phyloP scores from a whole-genome alignment of 2,113 vertebrate genomes.

The Dermatemys mawii region DNA sequence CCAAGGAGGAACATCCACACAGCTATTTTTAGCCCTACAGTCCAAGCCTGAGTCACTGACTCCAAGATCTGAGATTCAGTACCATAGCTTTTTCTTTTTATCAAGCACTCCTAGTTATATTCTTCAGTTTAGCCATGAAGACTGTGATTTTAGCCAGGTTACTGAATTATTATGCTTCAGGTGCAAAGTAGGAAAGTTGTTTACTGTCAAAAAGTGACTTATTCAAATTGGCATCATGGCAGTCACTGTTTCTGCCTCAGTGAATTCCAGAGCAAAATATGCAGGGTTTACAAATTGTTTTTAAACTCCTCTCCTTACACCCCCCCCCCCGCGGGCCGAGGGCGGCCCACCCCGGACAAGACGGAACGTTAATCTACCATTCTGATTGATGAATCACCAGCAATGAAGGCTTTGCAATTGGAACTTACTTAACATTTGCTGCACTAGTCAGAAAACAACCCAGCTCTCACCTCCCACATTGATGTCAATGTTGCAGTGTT shows the following conservation, averaged over 20 bases:
- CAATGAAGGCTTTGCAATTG: background rate
- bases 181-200: background rate
- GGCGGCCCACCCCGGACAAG: no score
- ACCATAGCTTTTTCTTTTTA: background rate
- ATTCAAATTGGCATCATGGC: background rate
- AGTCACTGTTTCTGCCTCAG: background rate
- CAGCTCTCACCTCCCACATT: background rate
- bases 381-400: background rate
- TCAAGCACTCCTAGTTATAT: background rate
- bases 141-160: background rate
- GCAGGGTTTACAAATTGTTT: background rate
- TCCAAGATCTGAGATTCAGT: background rate
- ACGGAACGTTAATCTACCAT: no score
- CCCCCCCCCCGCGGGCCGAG: no score
- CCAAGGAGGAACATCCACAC: background rate
- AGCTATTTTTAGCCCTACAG: background rate
- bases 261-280: background rate
- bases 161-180: background rate
- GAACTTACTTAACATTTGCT: background rate
- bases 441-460: background rate
- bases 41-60: background rate
- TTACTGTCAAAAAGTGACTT: background rate
- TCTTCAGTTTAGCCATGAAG: conserved; percentile 20
- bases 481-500: background rate
- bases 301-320: background rate